Evolutionary conservation across 2,797 vertebrate genomes (phyloP), one percentile per base, ranked within the genome.

Genomic region (Apogon talboti): DNA sequence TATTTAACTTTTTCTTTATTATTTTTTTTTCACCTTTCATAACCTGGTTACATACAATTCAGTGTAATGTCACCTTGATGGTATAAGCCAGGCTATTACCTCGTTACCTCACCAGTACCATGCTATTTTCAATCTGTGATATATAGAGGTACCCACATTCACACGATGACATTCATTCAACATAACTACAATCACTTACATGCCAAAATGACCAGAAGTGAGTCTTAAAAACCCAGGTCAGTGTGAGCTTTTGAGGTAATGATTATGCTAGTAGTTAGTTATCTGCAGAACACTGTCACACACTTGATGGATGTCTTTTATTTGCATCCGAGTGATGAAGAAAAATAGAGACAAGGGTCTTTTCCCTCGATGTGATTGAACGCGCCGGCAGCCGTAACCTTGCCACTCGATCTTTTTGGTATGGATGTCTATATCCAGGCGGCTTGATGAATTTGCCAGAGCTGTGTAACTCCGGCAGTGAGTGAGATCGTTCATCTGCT

Each of bases 241-340:
- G 24, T 3, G 6, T 46, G 76, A 64, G 66, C 63, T 55, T 66
- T 47, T 7, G 18, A 49, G 44, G 49, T 66, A 79, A 84, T 79
- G 66, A 78, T 76, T 67, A 71, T 37, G 16, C 74, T 48, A 24
- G 73, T 56, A 66, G 50, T 79, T 74, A 75, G 62, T 78, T 71
- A 83, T 83, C 76, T 73, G 55, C 68, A 64, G 66, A 69, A 56
- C 41, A 56, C 69, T 74, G 82, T 68, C 70, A 48, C 47, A 2
- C 37, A 18, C 35, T 54, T 89, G 90, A 92, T 83, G 65, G 84
- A 87, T 88, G 83, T 54, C 33, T 84, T 89, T 87, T 84, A 86
- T 91, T 88, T 88, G 79, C 71, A 79, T 87, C 33, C 62, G 79
- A 81, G 64, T 74, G 75, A 90, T 87, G 77, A 90, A 86, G 87